Conservation (phyloP, 2,797 vertebrate genomes). For the Denticeps clupeoides region DNA sequence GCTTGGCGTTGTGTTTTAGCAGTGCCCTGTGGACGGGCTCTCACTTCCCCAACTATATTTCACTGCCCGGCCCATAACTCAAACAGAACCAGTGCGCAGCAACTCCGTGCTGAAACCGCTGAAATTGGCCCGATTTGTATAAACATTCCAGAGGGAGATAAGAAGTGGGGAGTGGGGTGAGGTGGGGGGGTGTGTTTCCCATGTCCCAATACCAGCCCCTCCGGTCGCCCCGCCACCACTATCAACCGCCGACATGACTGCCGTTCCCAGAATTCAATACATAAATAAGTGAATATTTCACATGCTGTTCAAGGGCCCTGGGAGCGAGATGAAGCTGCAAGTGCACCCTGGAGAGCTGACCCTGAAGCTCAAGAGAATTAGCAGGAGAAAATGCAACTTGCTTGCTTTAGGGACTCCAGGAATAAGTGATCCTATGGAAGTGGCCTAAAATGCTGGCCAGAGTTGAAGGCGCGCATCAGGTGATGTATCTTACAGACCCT, state of each 20-base stretch:
- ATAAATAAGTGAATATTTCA: constrained; percentile 41
- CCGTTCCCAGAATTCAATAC: constrained; percentile 13
- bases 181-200: background rate
- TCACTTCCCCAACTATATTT: constrained; percentile 46
- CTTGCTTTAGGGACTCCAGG: background rate
- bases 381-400: background rate
- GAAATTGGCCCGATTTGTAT: constrained; percentile 51
- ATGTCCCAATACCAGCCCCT: constrained; percentile 9
- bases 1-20: constrained; percentile 21
- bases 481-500: no score
- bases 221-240: constrained; percentile 15
- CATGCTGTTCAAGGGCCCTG: constrained; percentile 34
- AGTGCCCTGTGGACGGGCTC: constrained; percentile 22
- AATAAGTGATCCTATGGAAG: no score
- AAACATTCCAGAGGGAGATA: constrained; percentile 50
- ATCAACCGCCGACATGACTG: constrained; percentile 7
- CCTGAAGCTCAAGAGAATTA: background rate
- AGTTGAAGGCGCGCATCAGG: no score
- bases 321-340: constrained; percentile 5
- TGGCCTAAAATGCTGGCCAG: no score
- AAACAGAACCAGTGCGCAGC: constrained; percentile 48
- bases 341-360: constrained; percentile 4
- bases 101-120: constrained; percentile 37
- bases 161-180: constrained; percentile 4
- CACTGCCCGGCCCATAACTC: constrained; percentile 45